Percentiles rank a stretch among this genome's conserved stretches.
Conservation (phyloP, 2,888 invertebrate species). For the Melipona bicolor region DNA sequence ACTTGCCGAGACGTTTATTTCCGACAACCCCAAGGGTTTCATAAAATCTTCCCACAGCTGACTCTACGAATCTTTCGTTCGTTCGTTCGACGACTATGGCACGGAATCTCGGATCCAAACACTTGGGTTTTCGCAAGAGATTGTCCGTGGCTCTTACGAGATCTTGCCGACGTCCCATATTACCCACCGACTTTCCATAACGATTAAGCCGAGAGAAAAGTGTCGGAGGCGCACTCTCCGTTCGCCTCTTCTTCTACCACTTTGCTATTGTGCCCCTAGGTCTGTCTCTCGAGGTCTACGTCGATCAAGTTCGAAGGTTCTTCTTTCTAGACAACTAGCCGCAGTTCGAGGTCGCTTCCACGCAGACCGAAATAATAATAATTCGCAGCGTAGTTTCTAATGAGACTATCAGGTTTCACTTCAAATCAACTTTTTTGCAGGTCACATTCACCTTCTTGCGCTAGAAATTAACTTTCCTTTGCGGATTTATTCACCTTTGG, state of each 20-base stretch:
- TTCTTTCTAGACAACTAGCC: not conserved
- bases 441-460: no score
- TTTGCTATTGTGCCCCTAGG: conserved; percentile 19
- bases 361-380: not conserved
- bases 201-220: conserved; percentile 71
- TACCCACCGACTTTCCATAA: conserved; percentile 75
- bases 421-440: no score
- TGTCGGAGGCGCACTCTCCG: conserved; percentile 57
- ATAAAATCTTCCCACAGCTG: not conserved
- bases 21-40: not conserved
- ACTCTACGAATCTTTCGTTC: not conserved
- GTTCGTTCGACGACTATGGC: not conserved
- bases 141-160: conserved; percentile 43
- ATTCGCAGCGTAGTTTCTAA: no score
- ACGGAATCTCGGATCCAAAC: not conserved
- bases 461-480: no score
- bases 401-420: no score
- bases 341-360: no score
- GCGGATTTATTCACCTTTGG: no score
- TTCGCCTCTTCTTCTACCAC: conserved; percentile 21
- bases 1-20: not conserved
- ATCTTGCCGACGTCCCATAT: conserved; percentile 72
- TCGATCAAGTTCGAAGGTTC: not conserved
- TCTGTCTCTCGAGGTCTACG: not conserved
- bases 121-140: conserved; percentile 17